Base-by-base conservation (phyloP, 2,797 vertebrate species). In the Cephalopachus bancanus region DNA sequence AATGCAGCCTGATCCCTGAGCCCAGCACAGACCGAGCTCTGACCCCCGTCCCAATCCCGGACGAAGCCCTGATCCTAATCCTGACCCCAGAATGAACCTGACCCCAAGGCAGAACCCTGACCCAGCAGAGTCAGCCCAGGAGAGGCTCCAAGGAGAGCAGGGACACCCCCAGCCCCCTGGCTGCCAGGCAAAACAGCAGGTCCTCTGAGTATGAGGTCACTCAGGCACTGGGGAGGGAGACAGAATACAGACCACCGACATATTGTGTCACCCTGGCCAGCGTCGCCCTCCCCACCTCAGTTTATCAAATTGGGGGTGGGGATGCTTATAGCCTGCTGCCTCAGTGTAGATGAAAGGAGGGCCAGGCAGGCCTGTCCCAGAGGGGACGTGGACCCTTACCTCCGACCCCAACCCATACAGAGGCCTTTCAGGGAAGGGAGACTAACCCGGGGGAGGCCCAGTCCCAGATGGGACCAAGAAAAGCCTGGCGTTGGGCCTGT, bases 401-500 rank as follows among this genome's bases (percentile, higher is more conserved):
- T 0, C 62, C 20, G 37, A 37, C 37, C 37, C 37, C 37, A 37
- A 37, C 37, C 37, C 75, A 69, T 6, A 9, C 19, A n/a, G 57
- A 5, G 64, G 7, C 62, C 37, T 53, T 64, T 37, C 20, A 83
- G 55, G 53, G 49, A 86, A 74, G 17, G 5, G 51, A 57, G 65
- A 75, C 24, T 53, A 57, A 17, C 22, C 67, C 24, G 10, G 5
- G 30, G 51, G 28, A 75, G 7, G 20, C 30, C 75, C 83, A 30
- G 20, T 19, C 71, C 59, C 75, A 59, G 49, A 33, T 57, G 12
- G 64, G 12, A 49, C 19, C 16, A 51, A 12, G 57, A 19, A 55
- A 65, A n/a, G 55, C 11, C 8, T 37, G 7, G 55, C 20, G 8
- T 0, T 0, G 0, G 30, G 14, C 4, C 19, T 10, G 64, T 22